Evolutionary conservation across 2,113 vertebrate genomes (phyloP), one percentile per base, ranked within the genome.

Genomic region (Myiopsitta monachus): DNA sequence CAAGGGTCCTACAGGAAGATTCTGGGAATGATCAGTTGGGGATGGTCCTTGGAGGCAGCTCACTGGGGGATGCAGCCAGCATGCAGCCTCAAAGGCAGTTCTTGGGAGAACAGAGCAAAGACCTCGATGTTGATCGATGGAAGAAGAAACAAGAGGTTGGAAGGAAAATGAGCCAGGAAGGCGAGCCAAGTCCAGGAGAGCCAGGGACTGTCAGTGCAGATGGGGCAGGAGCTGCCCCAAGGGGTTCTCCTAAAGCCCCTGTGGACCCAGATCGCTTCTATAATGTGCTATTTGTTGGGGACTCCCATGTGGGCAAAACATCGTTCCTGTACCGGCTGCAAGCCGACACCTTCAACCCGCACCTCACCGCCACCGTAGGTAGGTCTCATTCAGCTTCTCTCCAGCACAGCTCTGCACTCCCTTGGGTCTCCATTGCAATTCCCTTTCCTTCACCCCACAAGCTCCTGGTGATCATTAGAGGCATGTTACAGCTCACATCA

Each of bases 261-360:
- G n/a, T 43, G 24, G 69, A 83, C 41, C 97, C 98, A 47, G 98
- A 98, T 18, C 95, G 98, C 36, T 18, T 98, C 70, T 99, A 98
- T 96, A 98, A 99, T 0, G 96, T 99, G 87, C 93, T 99, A 88
- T 98, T 99, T 47, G 74, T 99, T 10, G 99, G 99, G 92, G 98
- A 99, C 90, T 98, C 99, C 73, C 97, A 97, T 0, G 99, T 99
- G 92, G 99, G 99, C 69, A 99, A 99, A 94, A 99, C 99, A 0
- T 99, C 99, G 1, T 99, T 99, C 96, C 97, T 99, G 94, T 97
- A 98, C 96, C 97, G 98, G 39, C 77, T 99, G 80, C 98, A 98
- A 1, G 96, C 97, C 7, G 94, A 98, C 31, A 73, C 94, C 90
- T 99, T 99, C 61, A 96, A 92, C 74, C 79, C 90, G 0, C 97